phyloP scores from a whole-genome alignment of 2,888 invertebrate species.

The Carpatolechia fugitivella region DNA sequence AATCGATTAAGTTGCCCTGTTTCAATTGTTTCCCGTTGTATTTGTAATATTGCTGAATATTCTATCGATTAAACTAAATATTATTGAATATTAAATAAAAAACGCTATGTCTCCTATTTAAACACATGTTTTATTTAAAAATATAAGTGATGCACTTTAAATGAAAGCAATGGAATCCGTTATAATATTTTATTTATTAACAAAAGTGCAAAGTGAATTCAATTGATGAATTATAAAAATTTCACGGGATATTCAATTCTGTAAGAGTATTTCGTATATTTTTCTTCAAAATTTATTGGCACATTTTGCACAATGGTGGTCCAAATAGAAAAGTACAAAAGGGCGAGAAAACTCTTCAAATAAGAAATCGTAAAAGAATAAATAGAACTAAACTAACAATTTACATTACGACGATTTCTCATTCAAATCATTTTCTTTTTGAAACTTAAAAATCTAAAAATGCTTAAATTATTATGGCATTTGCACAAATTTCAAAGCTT shows the following conservation, averaged over 20 bases:
- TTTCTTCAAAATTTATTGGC: constrained; percentile 32
- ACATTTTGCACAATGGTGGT: constrained; percentile 32
- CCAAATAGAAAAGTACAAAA: constrained; percentile 20
- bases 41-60: constrained; percentile 77
- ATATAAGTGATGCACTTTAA: too few relatives aligned
- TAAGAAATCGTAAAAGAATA: constrained; percentile 55
- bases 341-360: constrained; percentile 70
- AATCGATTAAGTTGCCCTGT: constrained; percentile 68
- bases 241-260: neutral
- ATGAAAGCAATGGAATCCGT: neutral
- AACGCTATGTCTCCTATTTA: constrained; percentile 77
- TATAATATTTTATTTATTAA: constrained; percentile 14
- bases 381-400: constrained; percentile 32
- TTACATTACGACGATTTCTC: constrained; percentile 57
- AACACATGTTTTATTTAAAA: constrained; percentile 38
- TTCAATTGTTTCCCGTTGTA: constrained; percentile 75
- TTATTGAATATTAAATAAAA: constrained; percentile 75
- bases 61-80: constrained; percentile 72
- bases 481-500: constrained; percentile 30
- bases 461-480: constrained; percentile 76
- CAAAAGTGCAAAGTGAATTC: constrained; percentile 17
- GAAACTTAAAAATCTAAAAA: constrained; percentile 50
- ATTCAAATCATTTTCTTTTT: constrained; percentile 70
- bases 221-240: constrained; percentile 13
- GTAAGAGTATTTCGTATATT: neutral